Conservation (phyloP, 2,797 vertebrate genomes). For the Iguana delicatissima region DNA sequence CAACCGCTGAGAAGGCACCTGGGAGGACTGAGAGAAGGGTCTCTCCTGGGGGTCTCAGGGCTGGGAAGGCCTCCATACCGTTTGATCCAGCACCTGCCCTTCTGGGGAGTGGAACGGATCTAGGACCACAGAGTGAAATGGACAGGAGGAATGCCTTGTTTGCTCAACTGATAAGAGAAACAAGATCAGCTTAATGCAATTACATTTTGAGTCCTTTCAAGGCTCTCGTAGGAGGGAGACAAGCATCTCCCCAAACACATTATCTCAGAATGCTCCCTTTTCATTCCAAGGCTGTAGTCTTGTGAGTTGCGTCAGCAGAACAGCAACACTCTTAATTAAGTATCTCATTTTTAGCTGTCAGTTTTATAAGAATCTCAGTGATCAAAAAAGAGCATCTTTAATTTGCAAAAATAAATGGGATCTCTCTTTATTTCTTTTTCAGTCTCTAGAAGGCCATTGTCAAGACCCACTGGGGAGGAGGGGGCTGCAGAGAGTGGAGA, state of each 20-base stretch:
- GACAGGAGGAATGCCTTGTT: constrained; percentile 70
- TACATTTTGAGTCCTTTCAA: constrained; percentile 66
- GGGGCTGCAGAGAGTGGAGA: not conserved
- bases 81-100: constrained; percentile 69
- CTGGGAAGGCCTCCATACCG: constrained; percentile 49
- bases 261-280: constrained; percentile 59
- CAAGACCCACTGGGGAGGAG: not conserved
- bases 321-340: constrained; percentile 70
- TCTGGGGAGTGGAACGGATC: constrained; percentile 62
- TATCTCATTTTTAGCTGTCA: constrained; percentile 68
- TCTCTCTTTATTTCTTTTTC: not conserved
- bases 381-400: constrained; percentile 63
- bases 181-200: constrained; percentile 75
- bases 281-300: constrained; percentile 66
- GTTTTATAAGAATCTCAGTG: constrained; percentile 38
- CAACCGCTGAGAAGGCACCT: too few relatives aligned
- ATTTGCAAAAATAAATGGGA: constrained; percentile 49
- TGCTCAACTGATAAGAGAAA: constrained; percentile 66
- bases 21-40: too few relatives aligned
- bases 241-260: constrained; percentile 69
- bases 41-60: too few relatives aligned
- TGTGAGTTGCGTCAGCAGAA: constrained; percentile 64
- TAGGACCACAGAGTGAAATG: constrained; percentile 72
- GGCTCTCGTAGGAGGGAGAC: constrained; percentile 68
- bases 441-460: not conserved